phyloP scores from a whole-genome alignment of 92 coral and sea anemone species.

The Paramuricea clavata region DNA sequence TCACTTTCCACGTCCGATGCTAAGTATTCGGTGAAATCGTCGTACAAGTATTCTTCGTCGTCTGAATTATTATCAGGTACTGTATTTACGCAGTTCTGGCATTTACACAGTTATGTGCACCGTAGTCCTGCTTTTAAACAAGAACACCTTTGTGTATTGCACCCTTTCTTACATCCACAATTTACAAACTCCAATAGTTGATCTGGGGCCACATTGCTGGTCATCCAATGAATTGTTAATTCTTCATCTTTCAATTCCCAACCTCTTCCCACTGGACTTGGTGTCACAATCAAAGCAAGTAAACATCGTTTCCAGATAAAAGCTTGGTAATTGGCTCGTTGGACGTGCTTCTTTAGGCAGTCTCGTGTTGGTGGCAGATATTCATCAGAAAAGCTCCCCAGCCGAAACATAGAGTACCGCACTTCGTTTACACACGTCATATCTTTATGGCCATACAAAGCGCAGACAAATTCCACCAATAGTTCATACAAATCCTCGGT shows the following conservation, averaged over 20 bases:
- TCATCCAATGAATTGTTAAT: background rate
- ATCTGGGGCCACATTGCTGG: background rate
- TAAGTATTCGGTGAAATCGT: background rate
- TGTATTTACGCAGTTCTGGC: background rate
- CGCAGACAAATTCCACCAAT: too few relatives aligned
- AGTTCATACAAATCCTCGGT: too few relatives aligned
- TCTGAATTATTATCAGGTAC: background rate
- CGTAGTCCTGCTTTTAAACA: background rate
- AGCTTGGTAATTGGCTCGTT: constrained; percentile 10
- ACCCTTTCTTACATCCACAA: constrained; percentile 6
- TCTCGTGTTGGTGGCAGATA: background rate
- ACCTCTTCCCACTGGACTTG: background rate
- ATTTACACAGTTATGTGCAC: constrained; percentile 18
- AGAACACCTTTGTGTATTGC: background rate
- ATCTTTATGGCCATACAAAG: constrained; percentile 39
- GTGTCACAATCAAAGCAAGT: background rate
- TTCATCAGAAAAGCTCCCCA: constrained; percentile 17
- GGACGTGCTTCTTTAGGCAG: constrained; percentile 1
- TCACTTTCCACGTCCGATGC: background rate
- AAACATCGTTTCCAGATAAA: constrained; percentile 4
- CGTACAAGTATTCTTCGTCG: constrained; percentile 18
- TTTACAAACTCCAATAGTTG: background rate
- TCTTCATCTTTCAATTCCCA: background rate
- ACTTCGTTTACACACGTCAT: constrained; percentile 32
- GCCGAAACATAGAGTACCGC: constrained; percentile 38